phyloP scores from a whole-genome alignment of 2,888 invertebrate genomes.

The Hemithea aestivaria region DNA sequence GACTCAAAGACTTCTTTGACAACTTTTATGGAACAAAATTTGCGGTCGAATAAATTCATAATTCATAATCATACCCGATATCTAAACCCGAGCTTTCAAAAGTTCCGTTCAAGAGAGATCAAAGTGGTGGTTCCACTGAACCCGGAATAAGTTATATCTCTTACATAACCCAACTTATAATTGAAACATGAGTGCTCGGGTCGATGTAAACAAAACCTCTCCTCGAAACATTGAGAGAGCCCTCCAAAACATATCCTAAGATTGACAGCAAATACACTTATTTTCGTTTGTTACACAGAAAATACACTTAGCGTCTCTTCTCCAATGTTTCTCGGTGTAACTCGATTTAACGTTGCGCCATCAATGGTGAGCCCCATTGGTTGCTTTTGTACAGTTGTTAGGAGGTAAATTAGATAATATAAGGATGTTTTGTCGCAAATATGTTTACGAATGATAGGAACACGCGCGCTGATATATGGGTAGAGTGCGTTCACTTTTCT shows the following conservation, averaged over 20 bases:
- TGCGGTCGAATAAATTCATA: neutral
- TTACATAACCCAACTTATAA: no score
- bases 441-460: conserved; percentile 15
- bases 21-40: neutral
- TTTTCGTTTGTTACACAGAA: conserved; percentile 23
- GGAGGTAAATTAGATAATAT: conserved; percentile 55
- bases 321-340: conserved; percentile 27
- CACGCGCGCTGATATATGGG: no score
- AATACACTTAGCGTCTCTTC: conserved; percentile 18
- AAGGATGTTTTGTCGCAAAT: conserved; percentile 16
- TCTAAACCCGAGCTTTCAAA: no score
- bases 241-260: conserved; percentile 1
- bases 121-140: no score
- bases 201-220: no score
- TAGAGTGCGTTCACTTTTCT: no score
- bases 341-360: conserved; percentile 37
- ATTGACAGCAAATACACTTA: conserved; percentile 29
- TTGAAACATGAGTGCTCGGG: no score
- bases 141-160: no score
- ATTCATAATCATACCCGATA: no score
- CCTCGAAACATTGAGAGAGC: no score
- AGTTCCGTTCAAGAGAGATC: no score
- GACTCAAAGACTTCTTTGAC: no score
- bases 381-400: conserved; percentile 44
- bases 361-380: conserved; percentile 56